A percentile compares a stretch with the other conserved stretches of the same genome.
Conservation (phyloP, 2,888 invertebrate genomes). For the Mellilla xanthometata region DNA sequence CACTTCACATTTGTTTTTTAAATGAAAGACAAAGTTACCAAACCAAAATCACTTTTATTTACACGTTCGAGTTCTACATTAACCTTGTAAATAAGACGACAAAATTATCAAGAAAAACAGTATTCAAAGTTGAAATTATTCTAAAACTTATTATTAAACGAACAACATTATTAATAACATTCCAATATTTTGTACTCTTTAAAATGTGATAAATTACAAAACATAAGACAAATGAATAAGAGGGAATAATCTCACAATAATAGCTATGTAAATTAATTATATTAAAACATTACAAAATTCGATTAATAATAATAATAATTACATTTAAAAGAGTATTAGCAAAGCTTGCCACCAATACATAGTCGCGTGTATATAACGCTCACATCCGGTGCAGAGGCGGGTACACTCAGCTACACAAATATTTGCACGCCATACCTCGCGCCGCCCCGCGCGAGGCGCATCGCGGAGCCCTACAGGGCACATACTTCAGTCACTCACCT, state of each 20-base stretch:
- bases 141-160: slow-evolving; percentile 76
- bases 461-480: slow-evolving; percentile 12
- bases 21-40: slow-evolving; percentile 48
- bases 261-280: slow-evolving; percentile 78
- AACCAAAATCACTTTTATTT: slow-evolving; percentile 82
- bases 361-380: slow-evolving; percentile 55
- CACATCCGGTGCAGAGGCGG: slow-evolving; percentile 39
- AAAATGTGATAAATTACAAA: slow-evolving; percentile 82
- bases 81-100: slow-evolving; percentile 74
- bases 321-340: slow-evolving; percentile 73
- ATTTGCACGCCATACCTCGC: slow-evolving; percentile 25
- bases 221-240: slow-evolving; percentile 67
- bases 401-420: slow-evolving; percentile 35
- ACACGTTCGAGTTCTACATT: slow-evolving; percentile 68
- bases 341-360: slow-evolving; percentile 67
- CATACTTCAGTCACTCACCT: slow-evolving; percentile 28
- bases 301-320: slow-evolving; percentile 67
- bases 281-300: slow-evolving; percentile 78
- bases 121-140: slow-evolving; percentile 73
- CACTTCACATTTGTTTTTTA: too few relatives aligned
- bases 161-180: slow-evolving; percentile 81
- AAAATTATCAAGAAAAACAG: slow-evolving; percentile 73
- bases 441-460: background rate
- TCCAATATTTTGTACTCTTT: slow-evolving; percentile 81
- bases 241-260: slow-evolving; percentile 72